Evolutionary conservation across 2,888 invertebrate species (phyloP), one percentile per base, ranked within the genome.

Genomic region (Labia minor): DNA sequence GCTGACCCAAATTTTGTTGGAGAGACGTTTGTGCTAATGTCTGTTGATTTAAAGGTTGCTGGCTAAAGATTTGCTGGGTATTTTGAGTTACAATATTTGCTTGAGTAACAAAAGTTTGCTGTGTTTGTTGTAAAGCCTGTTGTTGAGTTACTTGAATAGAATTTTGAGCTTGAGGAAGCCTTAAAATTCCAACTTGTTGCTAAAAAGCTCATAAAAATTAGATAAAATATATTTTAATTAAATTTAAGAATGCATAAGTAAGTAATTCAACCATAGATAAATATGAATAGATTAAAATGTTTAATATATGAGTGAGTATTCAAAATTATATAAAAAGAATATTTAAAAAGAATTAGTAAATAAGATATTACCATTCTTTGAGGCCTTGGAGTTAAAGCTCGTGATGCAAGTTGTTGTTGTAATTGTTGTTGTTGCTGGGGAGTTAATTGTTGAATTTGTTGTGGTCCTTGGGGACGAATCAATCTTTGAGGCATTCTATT

Each of bases 401-500:
- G 66, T 8, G 33, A 33, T 33, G 33, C 33, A 33, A 33, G 70
- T 19, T 70, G 70, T 21, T 71, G 71, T 21, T 71, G 69, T 33
- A 64, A 19, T 26, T 69, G 68, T 37, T 68, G 67, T 67, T 70
- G 70, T 21, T 66, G 65, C 18, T 71, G 70, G 16, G 67, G 66
- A 37, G 63, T 65, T 37, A 70, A 69, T 8, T 70, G 66, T 61
- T 69, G 70, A 37, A 70, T 67, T 20, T 69, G 69, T 49, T 70
- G 71, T 19, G 70, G 70, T 64, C 72, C 72, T 33, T 70, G 70
- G 19, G 69, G 68, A n/a, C 68, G 71, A 19, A 64, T 68, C 37
- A 71, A 71, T 33, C 33, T 33, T 62, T 70, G 71, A 19, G 69
- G 69, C 62, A 69, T 61, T 19, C 19, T 65, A 26, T 69, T 64